Evolutionary conservation across 2,888 invertebrate species (phyloP).

Genomic region (Odontomyia ornata): DNA sequence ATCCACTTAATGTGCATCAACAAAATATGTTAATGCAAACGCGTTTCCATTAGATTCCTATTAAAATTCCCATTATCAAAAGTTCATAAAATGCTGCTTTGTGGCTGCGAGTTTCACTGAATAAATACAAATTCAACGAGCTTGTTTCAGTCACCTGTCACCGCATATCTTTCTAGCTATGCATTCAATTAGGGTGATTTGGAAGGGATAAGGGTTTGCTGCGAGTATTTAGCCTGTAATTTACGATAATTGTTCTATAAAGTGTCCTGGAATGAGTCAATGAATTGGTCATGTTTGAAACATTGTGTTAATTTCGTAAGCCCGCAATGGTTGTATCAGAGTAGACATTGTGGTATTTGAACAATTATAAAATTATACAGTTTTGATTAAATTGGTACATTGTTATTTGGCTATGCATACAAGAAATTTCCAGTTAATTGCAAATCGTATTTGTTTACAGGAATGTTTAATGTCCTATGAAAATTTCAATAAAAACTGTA

Average conservation of each 20-base stretch:
- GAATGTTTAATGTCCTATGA: too few species aligned
- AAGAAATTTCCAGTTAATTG: neutral
- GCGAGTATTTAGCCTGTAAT: neutral
- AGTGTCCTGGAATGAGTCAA: neutral
- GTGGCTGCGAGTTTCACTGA: neutral
- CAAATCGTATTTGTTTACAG: too few species aligned
- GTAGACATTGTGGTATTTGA: neutral
- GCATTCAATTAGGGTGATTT: neutral
- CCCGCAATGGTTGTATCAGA: neutral
- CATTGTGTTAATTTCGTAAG: neutral
- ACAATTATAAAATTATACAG: neutral
- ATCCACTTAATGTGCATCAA: too few species aligned
- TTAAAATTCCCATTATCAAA: conserved; percentile 1
- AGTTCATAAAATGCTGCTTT: neutral
- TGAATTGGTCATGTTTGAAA: neutral
- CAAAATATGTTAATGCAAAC: too few species aligned
- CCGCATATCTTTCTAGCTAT: neutral
- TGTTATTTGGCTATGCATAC: neutral
- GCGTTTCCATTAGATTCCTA: neutral
- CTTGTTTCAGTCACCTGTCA: neutral
- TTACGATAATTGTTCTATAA: neutral
- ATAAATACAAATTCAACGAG: neutral
- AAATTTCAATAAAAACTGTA: too few species aligned
- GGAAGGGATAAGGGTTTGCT: neutral
- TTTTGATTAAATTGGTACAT: neutral